phyloP scores from a whole-genome alignment of 92 coral and sea anemone species.

The Heteractis magnifica region DNA sequence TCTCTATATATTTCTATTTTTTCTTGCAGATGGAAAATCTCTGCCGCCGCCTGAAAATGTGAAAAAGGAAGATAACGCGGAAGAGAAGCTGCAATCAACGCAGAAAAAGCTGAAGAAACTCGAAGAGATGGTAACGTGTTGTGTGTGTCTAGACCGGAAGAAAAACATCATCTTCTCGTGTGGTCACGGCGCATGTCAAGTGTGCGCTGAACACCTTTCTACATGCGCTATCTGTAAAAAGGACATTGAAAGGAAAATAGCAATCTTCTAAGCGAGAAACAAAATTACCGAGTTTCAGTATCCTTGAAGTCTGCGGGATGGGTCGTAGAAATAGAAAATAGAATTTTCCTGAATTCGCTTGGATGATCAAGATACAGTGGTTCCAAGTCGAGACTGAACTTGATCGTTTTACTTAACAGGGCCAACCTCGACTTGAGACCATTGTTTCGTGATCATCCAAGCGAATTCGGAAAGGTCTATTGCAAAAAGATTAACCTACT shows the following conservation, averaged over 20 bases:
- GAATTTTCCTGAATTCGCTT: no score
- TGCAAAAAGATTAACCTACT: no score
- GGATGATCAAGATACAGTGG: no score
- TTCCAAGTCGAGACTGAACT: no score
- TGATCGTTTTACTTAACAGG: no score
- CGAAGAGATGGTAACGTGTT: conserved; percentile 55
- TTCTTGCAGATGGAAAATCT: conserved; percentile 35
- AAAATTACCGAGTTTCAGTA: no score
- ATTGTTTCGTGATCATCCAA: no score
- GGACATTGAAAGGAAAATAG: conserved; percentile 49
- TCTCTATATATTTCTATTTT: neutral
- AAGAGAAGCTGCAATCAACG: conserved; percentile 11
- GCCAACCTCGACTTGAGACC: no score
- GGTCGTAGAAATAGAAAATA: no score
- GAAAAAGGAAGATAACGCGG: conserved; percentile 13
- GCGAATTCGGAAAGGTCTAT: no score
- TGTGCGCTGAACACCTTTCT: conserved; percentile 50
- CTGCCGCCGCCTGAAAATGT: conserved; percentile 22
- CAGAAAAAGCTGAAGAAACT: conserved; percentile 30
- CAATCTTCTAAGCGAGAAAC: conserved; percentile 19
- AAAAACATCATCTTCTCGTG: conserved; percentile 61
- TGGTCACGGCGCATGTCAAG: conserved; percentile 62
- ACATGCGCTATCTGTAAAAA: conserved; percentile 62
- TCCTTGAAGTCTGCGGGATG: no score
- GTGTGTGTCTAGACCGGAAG: conserved; percentile 52